Evolutionary conservation across 2,797 vertebrate species (phyloP), one percentile per base, ranked within the genome.

Genomic region (Schizothorax lantsangensis): DNA sequence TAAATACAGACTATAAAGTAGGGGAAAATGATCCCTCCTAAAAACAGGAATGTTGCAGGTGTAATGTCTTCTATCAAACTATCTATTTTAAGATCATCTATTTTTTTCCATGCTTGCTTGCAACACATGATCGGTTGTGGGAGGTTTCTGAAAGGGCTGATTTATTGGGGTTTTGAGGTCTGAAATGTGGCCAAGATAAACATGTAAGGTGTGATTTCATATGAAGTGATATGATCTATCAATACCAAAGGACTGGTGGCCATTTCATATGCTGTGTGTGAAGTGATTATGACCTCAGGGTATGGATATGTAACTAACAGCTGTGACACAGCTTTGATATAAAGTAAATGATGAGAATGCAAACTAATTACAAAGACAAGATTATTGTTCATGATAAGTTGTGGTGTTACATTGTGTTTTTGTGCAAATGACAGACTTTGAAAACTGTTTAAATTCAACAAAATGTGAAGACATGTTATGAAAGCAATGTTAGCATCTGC

Each of bases 101-200:
- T 36, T 71, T 36, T 59, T 36, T 43, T 81, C 49, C 79, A 79
- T 64, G 36, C 33, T 88, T 66, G 74, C 10, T 81, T 66, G 82
- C 73, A 66, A 80, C 62, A 71, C 57, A 36, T 59, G 79, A 36
- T 52, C 43, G 23, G 68, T 79, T 79, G 59, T 47, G 62, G 83
- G 71, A 86, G 83, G 87, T 88, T 73, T 81, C 84, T 82, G 73
- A 87, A 88, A 90, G 87, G 88, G 87, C 86, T 89, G 74, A 77
- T 90, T 91, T 77, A 40, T 71, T 36, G 15, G 26, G 45, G 54
- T 47, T 79, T 73, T 71, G 57, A 36, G 57, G 43, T 83, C 43
- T 84, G 71, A 77, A 72, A 66, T 59, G 14, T 75, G 79, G 80
- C 77, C 81, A 15, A 62, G 45, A 73, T 75, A 1, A 68, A 83